Conservation (phyloP, 1,140 invertebrate genomes). For the Scylla paramamosain region DNA sequence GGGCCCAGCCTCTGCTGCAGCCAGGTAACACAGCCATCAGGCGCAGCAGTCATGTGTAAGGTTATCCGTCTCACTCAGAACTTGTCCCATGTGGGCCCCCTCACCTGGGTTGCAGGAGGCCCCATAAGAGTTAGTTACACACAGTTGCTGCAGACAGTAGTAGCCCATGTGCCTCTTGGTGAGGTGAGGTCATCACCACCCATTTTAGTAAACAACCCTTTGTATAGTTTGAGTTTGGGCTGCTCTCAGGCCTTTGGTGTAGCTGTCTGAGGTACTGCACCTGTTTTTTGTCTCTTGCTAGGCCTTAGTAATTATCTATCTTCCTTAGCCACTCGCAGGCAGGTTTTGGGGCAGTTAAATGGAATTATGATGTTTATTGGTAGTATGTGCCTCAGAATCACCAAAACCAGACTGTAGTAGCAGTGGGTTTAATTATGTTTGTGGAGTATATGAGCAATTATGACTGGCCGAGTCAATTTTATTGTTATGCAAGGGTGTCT, state of each 20-base stretch:
- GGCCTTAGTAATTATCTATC: constrained; percentile 26
- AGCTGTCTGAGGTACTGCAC: constrained; percentile 28
- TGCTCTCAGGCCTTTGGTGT: constrained; percentile 39
- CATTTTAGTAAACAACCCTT: constrained; percentile 13
- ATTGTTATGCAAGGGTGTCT: neutral
- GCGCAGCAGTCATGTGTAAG: constrained; percentile 46
- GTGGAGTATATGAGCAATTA: neutral
- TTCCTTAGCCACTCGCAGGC: constrained; percentile 32
- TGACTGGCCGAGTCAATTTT: neutral
- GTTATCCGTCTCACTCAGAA: constrained; percentile 53
- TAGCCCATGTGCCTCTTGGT: constrained; percentile 64
- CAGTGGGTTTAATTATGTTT: neutral
- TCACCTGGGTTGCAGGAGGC: constrained; percentile 53
- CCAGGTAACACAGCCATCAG: constrained; percentile 47
- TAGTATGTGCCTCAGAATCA: constrained; percentile 23
- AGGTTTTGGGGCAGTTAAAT: constrained; percentile 27
- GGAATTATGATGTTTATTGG: neutral
- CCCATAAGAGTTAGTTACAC: constrained; percentile 53
- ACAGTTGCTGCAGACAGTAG: constrained; percentile 62
- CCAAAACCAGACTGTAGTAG: neutral
- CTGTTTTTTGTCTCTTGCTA: constrained; percentile 18
- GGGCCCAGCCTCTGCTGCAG: constrained; percentile 70
- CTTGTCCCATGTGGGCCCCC: constrained; percentile 44
- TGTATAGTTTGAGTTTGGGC: constrained; percentile 2
- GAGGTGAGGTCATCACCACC: constrained; percentile 48